phyloP scores from a whole-genome alignment of 1,140 invertebrate genomes.

The Aphis craccivora region DNA sequence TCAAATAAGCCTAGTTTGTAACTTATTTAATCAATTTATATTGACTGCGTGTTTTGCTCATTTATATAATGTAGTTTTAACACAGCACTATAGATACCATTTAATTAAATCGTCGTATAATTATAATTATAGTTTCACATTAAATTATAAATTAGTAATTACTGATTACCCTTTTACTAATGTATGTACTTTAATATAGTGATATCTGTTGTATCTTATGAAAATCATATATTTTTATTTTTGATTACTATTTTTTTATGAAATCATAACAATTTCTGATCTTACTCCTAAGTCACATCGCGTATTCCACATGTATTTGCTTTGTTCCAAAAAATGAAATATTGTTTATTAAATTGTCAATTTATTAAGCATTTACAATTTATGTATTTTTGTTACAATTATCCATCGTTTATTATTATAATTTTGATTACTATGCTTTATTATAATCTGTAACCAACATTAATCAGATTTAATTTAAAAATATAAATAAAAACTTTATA shows the following conservation, averaged over 20 bases:
- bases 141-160: neutral
- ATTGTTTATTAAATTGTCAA: neutral
- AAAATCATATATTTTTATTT: neutral
- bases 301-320: neutral
- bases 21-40: slow-evolving; percentile 25
- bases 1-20: neutral
- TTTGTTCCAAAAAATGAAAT: neutral
- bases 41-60: neutral
- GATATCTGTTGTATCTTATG: neutral
- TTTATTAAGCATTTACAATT: neutral
- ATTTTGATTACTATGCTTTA: neutral
- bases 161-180: neutral
- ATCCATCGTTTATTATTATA: neutral
- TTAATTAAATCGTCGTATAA: neutral
- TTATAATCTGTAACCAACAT: neutral
- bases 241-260: neutral
- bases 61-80: neutral
- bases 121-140: neutral
- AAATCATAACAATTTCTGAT: neutral
- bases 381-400: neutral
- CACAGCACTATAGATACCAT: neutral
- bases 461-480: neutral
- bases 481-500: neutral
- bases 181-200: neutral
- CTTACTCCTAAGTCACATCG: neutral